phyloP scores from a whole-genome alignment of 2,888 invertebrate genomes.

The Reticulitermes lucifugus region DNA sequence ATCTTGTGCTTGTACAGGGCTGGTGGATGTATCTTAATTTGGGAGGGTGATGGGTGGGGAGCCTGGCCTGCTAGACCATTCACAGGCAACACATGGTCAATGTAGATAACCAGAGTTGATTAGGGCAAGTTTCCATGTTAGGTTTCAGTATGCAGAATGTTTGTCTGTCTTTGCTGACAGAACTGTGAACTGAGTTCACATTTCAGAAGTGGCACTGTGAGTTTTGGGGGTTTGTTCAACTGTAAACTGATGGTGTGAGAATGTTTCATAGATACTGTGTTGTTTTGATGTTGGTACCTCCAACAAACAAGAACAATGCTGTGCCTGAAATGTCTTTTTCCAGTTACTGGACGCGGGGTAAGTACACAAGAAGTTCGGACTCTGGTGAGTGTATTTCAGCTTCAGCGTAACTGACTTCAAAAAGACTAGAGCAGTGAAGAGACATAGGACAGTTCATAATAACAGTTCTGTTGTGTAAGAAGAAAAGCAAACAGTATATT shows the following conservation, averaged over 20 bases:
- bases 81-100: too few relatives aligned
- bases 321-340: neutral
- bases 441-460: neutral
- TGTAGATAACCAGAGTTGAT: too few relatives aligned
- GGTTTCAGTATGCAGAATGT: too few relatives aligned
- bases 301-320: constrained; percentile 10
- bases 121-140: too few relatives aligned
- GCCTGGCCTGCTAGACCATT: too few relatives aligned
- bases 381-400: neutral
- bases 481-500: constrained; percentile 9
- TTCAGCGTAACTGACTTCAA: neutral
- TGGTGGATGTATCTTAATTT: too few relatives aligned
- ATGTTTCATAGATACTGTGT: too few relatives aligned
- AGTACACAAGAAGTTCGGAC: neutral
- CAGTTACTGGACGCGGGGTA: neutral
- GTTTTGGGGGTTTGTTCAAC: neutral
- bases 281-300: neutral
- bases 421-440: neutral
- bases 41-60: too few relatives aligned
- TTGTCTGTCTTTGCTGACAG: too few relatives aligned
- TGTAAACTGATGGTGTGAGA: neutral
- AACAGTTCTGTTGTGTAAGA: neutral
- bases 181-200: too few relatives aligned
- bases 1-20: too few relatives aligned
- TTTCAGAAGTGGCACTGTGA: neutral